These are phyloP conservation scores for Eubucco bourcierii DNA, from an alignment of 2,113 vertebrate genomes.

Conservation along the genomic window DNA sequence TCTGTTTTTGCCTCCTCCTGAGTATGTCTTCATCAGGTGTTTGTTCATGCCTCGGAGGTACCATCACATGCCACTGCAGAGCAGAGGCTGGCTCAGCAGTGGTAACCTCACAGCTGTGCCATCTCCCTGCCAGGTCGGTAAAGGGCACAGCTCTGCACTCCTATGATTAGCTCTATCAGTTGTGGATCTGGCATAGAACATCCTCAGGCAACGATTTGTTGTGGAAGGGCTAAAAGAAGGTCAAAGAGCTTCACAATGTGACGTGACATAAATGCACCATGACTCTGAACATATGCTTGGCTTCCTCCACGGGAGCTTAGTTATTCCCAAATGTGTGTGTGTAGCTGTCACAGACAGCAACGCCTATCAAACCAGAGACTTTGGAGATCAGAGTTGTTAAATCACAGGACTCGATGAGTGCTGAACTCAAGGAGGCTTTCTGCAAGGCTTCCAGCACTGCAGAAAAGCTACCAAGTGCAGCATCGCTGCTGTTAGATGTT, in stretches of 20 bases:
- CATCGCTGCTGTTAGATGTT: not conserved
- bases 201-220: not conserved
- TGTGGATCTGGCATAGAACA: not conserved
- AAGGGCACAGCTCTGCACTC: not conserved
- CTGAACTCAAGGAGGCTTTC: not conserved
- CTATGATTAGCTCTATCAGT: not conserved
- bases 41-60: rapidly evolving
- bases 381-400: not conserved
- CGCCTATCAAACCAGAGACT: not conserved
- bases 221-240: not conserved
- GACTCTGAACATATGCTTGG: not conserved
- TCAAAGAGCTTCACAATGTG: not conserved
- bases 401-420: not conserved
- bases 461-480: not conserved
- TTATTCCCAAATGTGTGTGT: not conserved
- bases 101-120: not conserved
- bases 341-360: not conserved
- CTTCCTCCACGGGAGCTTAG: not conserved
- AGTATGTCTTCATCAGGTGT: rapidly evolving
- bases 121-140: not conserved
- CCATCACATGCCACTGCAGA: not conserved
- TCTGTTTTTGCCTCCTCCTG: not conserved
- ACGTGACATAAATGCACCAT: not conserved
- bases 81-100: not conserved
- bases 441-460: not conserved